Evolutionary conservation across 2,113 vertebrate species (phyloP), one percentile per base, ranked within the genome.

Genomic region (Dissostichus mawsoni): DNA sequence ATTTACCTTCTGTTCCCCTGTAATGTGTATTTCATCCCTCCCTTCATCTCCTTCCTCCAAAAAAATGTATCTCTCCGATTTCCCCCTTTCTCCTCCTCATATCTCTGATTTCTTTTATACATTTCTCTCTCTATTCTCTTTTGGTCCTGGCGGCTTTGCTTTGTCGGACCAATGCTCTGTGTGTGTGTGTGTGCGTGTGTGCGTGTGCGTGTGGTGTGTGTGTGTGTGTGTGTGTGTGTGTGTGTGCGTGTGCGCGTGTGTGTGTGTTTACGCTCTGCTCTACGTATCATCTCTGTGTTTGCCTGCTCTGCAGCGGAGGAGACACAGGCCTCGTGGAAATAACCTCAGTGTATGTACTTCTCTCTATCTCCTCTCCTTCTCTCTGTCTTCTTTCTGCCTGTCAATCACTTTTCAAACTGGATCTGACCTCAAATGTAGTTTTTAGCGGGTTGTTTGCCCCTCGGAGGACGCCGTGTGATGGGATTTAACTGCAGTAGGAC

Each of bases 341-440:
- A 93, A 94, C 86, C 92, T 93, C 87, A 93, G 93, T 93, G 93
- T 94, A 94, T 93, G 93, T 92, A 92, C 90, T 66, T 72, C 76
- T 80, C 66, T 74, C 74, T 87, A 11, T 36, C 10, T 78, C 57
- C 64, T 36, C 4, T 45, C 16, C 23, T 76, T 69, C 48, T 41
- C 63, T 52, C 17, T 67, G 67, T 58, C 61, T 36, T 58, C 44
- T 41, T 11, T 58, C 48, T 62, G 36, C 71, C 69, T 71, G 5
- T 68, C 10, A 3, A 6, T 53, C 17, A 4, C 20, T 58, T 77
- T 70, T 25, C 51, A 74, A 81, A 81, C 67, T 81, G 64, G 76
- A 80, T 68, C 71, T 73, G 80, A 80, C 68, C 51, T 58, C 47
- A 20, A 67, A 53, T 65, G 25, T 74, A 55, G 23, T 76, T 45